A percentile compares a stretch with the other conserved stretches of the same genome.
Conservation (phyloP, 2,113 vertebrate genomes). For the Excalfactoria chinensis region DNA sequence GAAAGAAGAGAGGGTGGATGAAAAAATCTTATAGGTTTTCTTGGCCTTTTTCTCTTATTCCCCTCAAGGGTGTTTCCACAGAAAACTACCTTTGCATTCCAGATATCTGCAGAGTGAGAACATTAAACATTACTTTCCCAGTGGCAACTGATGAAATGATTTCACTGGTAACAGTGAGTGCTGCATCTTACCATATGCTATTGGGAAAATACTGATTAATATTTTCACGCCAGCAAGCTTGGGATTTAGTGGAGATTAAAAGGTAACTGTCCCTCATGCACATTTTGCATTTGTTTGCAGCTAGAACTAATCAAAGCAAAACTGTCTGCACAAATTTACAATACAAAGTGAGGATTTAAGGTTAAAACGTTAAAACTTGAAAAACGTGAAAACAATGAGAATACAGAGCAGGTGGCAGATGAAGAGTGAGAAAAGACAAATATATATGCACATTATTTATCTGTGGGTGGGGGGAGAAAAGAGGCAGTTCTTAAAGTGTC, state of each 20-base stretch:
- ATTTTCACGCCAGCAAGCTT: not conserved
- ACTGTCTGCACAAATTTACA: not conserved
- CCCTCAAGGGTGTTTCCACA: not conserved
- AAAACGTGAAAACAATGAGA: not conserved
- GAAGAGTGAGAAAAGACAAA: not conserved
- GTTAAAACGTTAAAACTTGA: not conserved
- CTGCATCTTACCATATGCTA: not conserved
- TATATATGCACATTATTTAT: not conserved
- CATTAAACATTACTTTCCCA: not conserved
- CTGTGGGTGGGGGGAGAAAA: not conserved
- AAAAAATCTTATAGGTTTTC: not conserved
- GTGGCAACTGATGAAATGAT: not conserved
- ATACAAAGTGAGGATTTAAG: not conserved
- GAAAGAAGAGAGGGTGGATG: not conserved
- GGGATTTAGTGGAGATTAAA: conserved; percentile 14
- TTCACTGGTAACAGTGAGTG: not conserved
- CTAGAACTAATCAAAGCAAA: conserved; percentile 25
- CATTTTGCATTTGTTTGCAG: not conserved
- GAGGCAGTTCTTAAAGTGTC: not conserved
- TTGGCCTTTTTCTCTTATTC: not conserved
- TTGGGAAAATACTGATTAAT: not conserved
- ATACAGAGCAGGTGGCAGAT: not conserved
- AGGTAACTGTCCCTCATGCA: not conserved
- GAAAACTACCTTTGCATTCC: not conserved
- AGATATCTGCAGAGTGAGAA: not conserved